A percentile compares a stretch with the other conserved stretches of the same genome.
phyloP scores from a whole-genome alignment of 2,888 invertebrate species.

The Fragum whitleyi region DNA sequence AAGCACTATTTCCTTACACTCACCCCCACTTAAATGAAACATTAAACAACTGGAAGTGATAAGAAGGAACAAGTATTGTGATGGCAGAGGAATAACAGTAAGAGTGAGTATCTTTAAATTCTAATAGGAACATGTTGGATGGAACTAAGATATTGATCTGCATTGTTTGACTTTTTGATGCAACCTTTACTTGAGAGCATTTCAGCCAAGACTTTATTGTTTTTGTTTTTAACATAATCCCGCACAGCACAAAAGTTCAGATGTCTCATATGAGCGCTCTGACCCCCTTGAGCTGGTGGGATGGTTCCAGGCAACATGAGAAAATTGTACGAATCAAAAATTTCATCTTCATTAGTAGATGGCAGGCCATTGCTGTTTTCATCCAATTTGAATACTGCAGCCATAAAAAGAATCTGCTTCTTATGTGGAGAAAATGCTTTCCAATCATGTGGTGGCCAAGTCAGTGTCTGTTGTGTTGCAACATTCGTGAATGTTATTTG shows the following conservation, averaged over 20 bases:
- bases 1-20: slow-evolving; percentile 14
- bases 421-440: neutral
- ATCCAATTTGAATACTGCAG: slow-evolving; percentile 14
- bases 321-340: slow-evolving; percentile 1
- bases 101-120: neutral
- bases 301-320: neutral
- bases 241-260: neutral
- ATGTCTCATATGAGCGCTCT: neutral
- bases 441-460: slow-evolving; percentile 16
- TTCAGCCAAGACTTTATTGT: neutral
- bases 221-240: neutral
- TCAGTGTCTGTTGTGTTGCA: neutral
- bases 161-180: neutral
- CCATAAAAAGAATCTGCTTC: neutral
- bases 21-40: slow-evolving; percentile 12
- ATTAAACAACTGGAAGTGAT: neutral
- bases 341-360: neutral
- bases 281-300: neutral
- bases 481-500: neutral
- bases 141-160: neutral
- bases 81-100: too few relatives aligned
- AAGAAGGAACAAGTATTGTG: too few relatives aligned
- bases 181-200: neutral
- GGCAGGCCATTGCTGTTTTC: slow-evolving; percentile 1
- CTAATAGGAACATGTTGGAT: neutral